Percentiles rank a stretch among this genome's conserved stretches.
Conservation (phyloP, 2,113 vertebrate species). For the Rhynchopsitta pachyrhyncha region DNA sequence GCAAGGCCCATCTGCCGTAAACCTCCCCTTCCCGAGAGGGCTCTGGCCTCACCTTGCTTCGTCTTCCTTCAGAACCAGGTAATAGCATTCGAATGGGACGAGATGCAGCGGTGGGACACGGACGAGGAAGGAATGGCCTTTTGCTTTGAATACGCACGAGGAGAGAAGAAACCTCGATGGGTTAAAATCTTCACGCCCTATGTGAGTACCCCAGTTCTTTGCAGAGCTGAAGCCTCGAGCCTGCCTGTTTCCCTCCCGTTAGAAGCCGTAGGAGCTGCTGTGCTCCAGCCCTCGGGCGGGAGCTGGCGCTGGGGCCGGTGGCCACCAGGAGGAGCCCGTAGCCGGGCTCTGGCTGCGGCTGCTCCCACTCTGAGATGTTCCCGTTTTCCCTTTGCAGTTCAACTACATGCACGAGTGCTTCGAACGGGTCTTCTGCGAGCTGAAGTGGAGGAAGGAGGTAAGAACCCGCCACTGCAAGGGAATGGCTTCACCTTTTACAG, state of each 20-base stretch:
- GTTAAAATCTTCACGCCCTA: conserved; percentile 91
- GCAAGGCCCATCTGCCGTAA: not conserved
- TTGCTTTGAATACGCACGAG: conserved; percentile 93
- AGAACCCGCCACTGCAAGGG: not conserved
- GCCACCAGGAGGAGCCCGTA: conserved; percentile 52
- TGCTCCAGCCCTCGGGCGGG: not conserved
- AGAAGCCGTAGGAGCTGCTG: not conserved
- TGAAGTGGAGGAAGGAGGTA: conserved; percentile 98
- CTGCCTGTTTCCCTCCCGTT: not conserved
- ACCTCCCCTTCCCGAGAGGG: not conserved
- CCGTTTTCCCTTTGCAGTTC: conserved; percentile 75
- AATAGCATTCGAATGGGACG: conserved; percentile 92
- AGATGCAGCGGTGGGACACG: conserved; percentile 98
- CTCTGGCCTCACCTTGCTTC: not conserved
- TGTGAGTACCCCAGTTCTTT: conserved; percentile 72
- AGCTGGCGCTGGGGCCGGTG: not conserved
- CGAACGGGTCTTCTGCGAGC: conserved; percentile 96
- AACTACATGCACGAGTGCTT: conserved; percentile 99
- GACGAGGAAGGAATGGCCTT: conserved; percentile 98
- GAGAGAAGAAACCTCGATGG: conserved; percentile 96
- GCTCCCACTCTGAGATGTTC: not conserved
- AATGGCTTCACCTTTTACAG: fast-evolving
- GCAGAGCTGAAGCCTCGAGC: not conserved
- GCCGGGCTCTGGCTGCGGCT: not conserved
- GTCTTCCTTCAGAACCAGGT: conserved; percentile 86